A percentile compares a stretch with the other conserved stretches of the same genome.
phyloP scores from a whole-genome alignment of 2,113 vertebrate species.

The Delphinapterus leucas region DNA sequence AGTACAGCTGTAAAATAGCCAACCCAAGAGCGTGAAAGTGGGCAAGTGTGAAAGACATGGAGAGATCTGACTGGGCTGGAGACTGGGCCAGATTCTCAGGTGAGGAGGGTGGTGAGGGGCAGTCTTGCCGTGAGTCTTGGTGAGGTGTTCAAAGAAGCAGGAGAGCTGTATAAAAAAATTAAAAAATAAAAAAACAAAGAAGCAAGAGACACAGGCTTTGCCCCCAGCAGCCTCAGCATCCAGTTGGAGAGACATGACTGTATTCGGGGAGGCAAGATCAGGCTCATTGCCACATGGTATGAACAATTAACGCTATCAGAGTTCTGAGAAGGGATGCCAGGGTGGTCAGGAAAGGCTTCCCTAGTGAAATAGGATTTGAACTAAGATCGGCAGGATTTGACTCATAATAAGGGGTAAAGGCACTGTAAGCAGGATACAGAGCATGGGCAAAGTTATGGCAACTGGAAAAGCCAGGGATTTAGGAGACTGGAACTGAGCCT shows the following conservation, averaged over 20 bases:
- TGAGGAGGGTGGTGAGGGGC: neutral
- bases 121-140: neutral
- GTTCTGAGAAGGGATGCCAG: neutral
- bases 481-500: no score
- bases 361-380: neutral
- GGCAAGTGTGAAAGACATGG: neutral
- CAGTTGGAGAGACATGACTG: neutral
- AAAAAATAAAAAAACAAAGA: neutral
- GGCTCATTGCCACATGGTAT: no score
- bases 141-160: neutral
- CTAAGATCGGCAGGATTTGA: neutral
- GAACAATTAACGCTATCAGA: accelerated
- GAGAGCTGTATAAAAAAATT: neutral
- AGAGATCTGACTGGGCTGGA: neutral
- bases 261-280: neutral
- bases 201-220: neutral
- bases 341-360: neutral
- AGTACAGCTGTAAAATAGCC: neutral
- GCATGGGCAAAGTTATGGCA: neutral
- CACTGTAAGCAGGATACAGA: no score
- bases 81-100: neutral
- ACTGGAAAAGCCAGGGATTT: neutral
- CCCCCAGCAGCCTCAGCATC: neutral
- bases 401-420: no score
- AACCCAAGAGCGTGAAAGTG: accelerated